Evolutionary conservation across 1,140 invertebrate species (phyloP).

Genomic region (Drosophila murphyi): DNA sequence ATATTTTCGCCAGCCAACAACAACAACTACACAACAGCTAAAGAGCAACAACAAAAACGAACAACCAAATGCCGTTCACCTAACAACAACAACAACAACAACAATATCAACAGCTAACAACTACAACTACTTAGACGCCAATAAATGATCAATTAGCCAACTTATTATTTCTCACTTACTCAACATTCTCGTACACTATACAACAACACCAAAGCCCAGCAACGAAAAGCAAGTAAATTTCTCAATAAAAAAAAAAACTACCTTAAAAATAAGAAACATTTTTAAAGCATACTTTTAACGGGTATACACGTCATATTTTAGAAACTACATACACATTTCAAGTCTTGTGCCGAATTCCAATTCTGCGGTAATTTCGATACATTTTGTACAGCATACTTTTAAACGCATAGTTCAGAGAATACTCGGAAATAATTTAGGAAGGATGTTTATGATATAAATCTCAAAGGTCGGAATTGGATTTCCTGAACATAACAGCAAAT

Average conservation of each 20-base stretch:
- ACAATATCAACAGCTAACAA: slow-evolving; percentile 28
- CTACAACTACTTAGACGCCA: slow-evolving; percentile 14
- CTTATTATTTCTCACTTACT: slow-evolving; percentile 25
- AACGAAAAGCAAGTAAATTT: slow-evolving; percentile 3
- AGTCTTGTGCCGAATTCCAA: slow-evolving; percentile 18
- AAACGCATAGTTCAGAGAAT: slow-evolving; percentile 3
- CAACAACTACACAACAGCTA: slow-evolving; percentile 45
- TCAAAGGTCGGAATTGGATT: slow-evolving; percentile 6
- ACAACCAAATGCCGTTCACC: slow-evolving; percentile 69
- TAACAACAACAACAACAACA: slow-evolving; percentile 39
- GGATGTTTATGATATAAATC: not conserved
- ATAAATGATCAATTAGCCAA: slow-evolving; percentile 19
- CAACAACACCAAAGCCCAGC: slow-evolving; percentile 5
- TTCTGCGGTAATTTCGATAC: slow-evolving; percentile 23
- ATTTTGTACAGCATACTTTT: slow-evolving; percentile 24
- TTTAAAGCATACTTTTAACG: slow-evolving; percentile 31
- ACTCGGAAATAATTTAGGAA: not conserved
- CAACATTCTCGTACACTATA: slow-evolving; percentile 11
- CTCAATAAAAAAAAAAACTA: not conserved
- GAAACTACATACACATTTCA: slow-evolving; percentile 24
- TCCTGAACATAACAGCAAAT: slow-evolving; percentile 22
- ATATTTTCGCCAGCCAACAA: slow-evolving; percentile 64
- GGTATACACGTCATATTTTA: slow-evolving; percentile 37
- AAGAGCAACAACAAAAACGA: slow-evolving; percentile 46
- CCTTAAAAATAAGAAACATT: slow-evolving; percentile 7